Base-by-base conservation (phyloP, 2,797 vertebrate genomes). In the Sparidentex hasta region DNA sequence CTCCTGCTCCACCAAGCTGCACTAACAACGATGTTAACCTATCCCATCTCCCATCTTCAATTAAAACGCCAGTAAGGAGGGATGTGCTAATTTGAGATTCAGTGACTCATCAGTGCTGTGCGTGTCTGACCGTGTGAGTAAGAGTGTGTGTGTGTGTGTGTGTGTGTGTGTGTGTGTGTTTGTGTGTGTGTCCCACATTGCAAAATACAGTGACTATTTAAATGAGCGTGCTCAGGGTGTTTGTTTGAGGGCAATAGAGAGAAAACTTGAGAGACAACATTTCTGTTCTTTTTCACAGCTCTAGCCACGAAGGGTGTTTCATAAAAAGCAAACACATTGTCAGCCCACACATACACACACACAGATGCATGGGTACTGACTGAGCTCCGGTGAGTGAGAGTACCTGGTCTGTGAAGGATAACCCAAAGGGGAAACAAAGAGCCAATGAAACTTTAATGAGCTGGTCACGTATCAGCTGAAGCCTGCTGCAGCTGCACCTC, bases 381-480 rank as follows among this genome's bases (percentile, higher is more conserved):
- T 61, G 72, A 78, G 91, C 90, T 87, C 71, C 71, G 67, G 86
- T 87, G 78, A 84, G 76, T 67, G 68, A 86, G 77, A 86, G 74
- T 78, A 86, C 59, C 74, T 81, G 78, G 84, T 78, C 65, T 91
- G 90, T 93, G 95, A 95, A 88, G 82, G 86, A 95, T 92, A 81
- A 78, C 87, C 86, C 88, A 86, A 81, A 88, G 89, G 85, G 92
- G 91, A 91, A 95, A 93, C 86, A 77, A 92, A 94, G 90, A 90
- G 78, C 87, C 90, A 87, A 91, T 96, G 91, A 96, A 96, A 96
- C 96, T 96, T 95, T 95, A 93, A 96, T 95, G 90, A 89, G 94
- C 81, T 81, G 89, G 90, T 93, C 88, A 93, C 87, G 81, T 91
- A 87, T 93, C 81, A 89, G 82, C 70, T 79, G 56, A 85, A 81